A percentile compares a stretch with the other conserved stretches of the same genome.
phyloP scores from a whole-genome alignment of 2,113 vertebrate genomes.

The Brachyhypopomus occidentalis region DNA sequence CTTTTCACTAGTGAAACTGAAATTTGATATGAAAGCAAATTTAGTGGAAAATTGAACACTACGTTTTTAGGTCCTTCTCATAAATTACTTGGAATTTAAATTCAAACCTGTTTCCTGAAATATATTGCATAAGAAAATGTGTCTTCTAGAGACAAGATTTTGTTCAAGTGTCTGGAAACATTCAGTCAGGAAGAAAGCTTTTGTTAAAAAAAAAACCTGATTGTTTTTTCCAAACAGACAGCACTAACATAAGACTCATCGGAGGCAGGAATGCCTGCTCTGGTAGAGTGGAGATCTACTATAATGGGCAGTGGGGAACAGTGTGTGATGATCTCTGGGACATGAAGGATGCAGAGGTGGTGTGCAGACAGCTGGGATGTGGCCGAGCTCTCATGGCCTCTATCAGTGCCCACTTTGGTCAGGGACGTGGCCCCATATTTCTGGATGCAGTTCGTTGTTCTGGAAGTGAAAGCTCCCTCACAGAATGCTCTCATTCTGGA shows the following conservation, averaged over 20 bases:
- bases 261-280: slow-evolving; percentile 64
- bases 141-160: neutral
- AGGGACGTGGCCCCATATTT: slow-evolving; percentile 59
- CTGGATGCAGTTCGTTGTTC: slow-evolving; percentile 66
- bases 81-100: no score
- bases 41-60: no score
- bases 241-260: slow-evolving; percentile 48
- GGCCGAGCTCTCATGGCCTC: slow-evolving; percentile 56
- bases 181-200: no score
- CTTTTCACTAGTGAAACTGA: neutral
- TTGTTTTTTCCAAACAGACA: neutral
- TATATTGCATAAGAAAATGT: no score
- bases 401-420: slow-evolving; percentile 55
- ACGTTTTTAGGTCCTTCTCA: no score
- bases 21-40: neutral
- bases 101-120: no score
- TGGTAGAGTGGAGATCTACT: slow-evolving; percentile 63
- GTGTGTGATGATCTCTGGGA: slow-evolving; percentile 62
- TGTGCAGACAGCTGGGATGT: slow-evolving; percentile 39
- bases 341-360: slow-evolving; percentile 3
- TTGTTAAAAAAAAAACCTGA: neutral
- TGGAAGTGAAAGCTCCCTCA: slow-evolving; percentile 56
- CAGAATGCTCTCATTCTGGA: slow-evolving; percentile 47
- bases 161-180: neutral
- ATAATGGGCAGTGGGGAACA: slow-evolving; percentile 51